Percentiles rank a stretch among this genome's conserved stretches.
Conservation (phyloP, 2,888 invertebrate species). For the Tenthredo notha region DNA sequence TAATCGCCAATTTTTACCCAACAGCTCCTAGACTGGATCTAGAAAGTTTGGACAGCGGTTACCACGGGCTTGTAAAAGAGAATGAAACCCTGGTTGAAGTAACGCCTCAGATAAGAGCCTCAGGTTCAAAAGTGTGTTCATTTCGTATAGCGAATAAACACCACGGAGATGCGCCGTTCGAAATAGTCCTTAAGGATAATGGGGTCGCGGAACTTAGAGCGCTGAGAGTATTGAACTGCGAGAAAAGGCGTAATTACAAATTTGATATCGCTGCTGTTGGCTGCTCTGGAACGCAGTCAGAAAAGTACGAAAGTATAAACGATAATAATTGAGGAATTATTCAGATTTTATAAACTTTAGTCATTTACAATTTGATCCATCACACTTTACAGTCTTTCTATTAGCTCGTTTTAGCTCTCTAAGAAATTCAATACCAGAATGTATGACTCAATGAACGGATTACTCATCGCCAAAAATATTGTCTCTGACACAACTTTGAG, state of each 20-base stretch:
- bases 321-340: not conserved
- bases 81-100: constrained; percentile 96
- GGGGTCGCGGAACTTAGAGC: constrained; percentile 92
- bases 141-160: constrained; percentile 95
- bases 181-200: constrained; percentile 88
- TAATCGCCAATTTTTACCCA: constrained; percentile 69
- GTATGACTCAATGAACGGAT: constrained; percentile 4
- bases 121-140: constrained; percentile 88
- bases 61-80: constrained; percentile 95
- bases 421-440: not conserved
- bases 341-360: not conserved
- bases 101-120: constrained; percentile 93
- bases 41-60: constrained; percentile 91
- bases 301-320: constrained; percentile 82
- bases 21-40: constrained; percentile 87
- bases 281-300: constrained; percentile 92
- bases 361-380: not conserved
- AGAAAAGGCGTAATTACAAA: constrained; percentile 96
- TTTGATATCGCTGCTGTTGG: constrained; percentile 97
- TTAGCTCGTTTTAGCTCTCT: not conserved
- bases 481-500: not conserved
- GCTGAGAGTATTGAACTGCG: constrained; percentile 92
- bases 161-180: constrained; percentile 96
- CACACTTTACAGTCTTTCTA: not conserved
- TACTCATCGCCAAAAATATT: constrained; percentile 44